These are phyloP conservation scores for Trichonephila inaurata DNA, from an alignment of 1,140 invertebrate genomes.

Conservation along the genomic window DNA sequence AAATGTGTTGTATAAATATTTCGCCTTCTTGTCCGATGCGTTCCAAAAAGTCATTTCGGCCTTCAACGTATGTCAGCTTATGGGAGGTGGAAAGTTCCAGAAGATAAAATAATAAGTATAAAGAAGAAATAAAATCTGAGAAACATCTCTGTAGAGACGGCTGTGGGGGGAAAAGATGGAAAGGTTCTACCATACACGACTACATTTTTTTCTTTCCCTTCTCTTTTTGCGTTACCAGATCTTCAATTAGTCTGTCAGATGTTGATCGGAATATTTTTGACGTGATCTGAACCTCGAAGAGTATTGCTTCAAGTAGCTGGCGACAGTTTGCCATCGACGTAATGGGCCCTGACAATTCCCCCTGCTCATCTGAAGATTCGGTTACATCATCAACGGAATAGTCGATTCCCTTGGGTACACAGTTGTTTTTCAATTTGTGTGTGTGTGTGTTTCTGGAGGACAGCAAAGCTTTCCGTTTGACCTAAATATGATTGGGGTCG, in stretches of 20 bases:
- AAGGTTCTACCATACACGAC: neutral
- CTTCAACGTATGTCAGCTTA: slow-evolving; percentile 46
- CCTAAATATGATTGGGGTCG: slow-evolving; percentile 15
- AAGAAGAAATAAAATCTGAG: neutral
- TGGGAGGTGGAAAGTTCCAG: slow-evolving; percentile 45
- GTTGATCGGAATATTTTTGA: slow-evolving; percentile 49
- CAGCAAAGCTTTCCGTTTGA: neutral
- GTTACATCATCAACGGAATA: slow-evolving; percentile 52
- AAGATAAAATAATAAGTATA: slow-evolving; percentile 43
- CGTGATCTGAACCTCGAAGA: slow-evolving; percentile 40
- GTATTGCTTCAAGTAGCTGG: slow-evolving; percentile 1
- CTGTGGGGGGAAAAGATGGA: neutral
- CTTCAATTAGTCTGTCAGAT: slow-evolving; percentile 65
- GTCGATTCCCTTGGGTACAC: neutral
- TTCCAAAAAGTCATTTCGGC: slow-evolving; percentile 49
- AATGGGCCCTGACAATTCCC: slow-evolving; percentile 28
- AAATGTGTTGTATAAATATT: slow-evolving; percentile 69
- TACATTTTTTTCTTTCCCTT: neutral
- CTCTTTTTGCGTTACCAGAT: slow-evolving; percentile 17
- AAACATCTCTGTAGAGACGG: neutral
- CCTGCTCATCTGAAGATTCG: neutral
- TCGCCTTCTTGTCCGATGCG: slow-evolving; percentile 11
- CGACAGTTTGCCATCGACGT: slow-evolving; percentile 36
- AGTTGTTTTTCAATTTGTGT: slow-evolving; percentile 47
- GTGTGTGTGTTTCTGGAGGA: slow-evolving; percentile 8